These are phyloP conservation scores for Xenopus petersii DNA, from an alignment of 2,797 vertebrate species.

Conservation along the genomic window DNA sequence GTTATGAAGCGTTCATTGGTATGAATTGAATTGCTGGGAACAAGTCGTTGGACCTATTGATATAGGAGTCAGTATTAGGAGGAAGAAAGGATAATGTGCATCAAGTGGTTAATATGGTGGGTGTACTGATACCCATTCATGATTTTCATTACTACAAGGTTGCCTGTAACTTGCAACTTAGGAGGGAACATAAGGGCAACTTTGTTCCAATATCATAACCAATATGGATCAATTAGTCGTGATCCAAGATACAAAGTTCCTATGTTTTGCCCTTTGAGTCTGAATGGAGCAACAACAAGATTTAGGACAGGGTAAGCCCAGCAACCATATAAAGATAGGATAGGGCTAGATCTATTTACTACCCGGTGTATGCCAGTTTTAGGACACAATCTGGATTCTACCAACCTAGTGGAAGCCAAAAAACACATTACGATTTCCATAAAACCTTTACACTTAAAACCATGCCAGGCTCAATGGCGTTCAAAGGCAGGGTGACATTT, in stretches of 20 bases:
- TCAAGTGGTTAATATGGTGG: not conserved
- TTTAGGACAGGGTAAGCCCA: not conserved
- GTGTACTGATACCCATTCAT: not conserved
- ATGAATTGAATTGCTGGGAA: no score
- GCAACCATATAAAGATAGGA: not conserved
- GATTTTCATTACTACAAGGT: not conserved
- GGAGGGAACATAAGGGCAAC: not conserved
- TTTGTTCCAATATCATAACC: no score
- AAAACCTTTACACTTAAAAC: conserved; percentile 1
- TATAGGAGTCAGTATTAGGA: no score
- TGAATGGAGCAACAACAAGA: not conserved
- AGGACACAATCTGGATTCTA: not conserved
- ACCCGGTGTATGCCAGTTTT: not conserved
- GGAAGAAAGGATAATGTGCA: no score
- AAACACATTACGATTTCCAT: not conserved
- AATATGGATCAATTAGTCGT: no score
- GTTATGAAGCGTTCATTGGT: no score
- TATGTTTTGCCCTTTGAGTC: not conserved
- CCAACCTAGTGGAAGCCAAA: not conserved
- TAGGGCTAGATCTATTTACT: not conserved
- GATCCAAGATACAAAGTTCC: no score
- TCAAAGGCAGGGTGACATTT: not conserved
- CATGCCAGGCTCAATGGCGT: not conserved
- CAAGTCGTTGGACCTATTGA: no score
- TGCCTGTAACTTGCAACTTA: not conserved